These are phyloP conservation scores for Amphibalanus amphitrite DNA, from an alignment of 1,140 invertebrate genomes.

Conservation along the genomic window DNA sequence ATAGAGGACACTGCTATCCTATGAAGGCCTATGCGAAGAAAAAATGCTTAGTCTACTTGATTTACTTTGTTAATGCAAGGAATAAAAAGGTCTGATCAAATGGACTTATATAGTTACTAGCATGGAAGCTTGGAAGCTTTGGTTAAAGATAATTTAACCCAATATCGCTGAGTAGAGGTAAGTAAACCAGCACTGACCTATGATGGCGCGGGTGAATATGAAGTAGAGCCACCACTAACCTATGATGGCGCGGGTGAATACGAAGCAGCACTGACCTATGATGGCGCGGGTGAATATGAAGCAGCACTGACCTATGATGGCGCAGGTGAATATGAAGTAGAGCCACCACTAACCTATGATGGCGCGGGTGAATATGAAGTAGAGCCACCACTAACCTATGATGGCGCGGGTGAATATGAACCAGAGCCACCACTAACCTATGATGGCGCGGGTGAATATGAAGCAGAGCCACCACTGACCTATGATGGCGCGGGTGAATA, in stretches of 20 bases:
- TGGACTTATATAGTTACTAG: too few relatives aligned
- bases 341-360: too few relatives aligned
- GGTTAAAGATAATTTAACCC: too few relatives aligned
- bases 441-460: constrained; percentile 49
- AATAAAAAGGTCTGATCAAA: too few relatives aligned
- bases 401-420: background rate
- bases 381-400: too few relatives aligned
- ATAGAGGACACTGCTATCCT: too few relatives aligned
- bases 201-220: constrained; percentile 62
- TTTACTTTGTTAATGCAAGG: too few relatives aligned
- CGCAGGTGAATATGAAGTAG: background rate
- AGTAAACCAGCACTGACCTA: background rate
- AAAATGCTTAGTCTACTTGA: too few relatives aligned
- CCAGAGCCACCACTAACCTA: background rate
- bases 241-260: background rate
- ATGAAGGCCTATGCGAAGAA: too few relatives aligned
- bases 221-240: constrained; percentile 55
- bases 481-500: constrained; percentile 56
- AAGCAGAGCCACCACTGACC: background rate
- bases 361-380: too few relatives aligned
- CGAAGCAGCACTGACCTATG: constrained; percentile 19
- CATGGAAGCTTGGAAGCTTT: too few relatives aligned
- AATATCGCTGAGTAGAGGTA: constrained; percentile 54
- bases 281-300: background rate
- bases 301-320: constrained; percentile 9